Evolutionary conservation across 2,113 vertebrate genomes (phyloP).

Genomic region (Dolichotis patagonum): DNA sequence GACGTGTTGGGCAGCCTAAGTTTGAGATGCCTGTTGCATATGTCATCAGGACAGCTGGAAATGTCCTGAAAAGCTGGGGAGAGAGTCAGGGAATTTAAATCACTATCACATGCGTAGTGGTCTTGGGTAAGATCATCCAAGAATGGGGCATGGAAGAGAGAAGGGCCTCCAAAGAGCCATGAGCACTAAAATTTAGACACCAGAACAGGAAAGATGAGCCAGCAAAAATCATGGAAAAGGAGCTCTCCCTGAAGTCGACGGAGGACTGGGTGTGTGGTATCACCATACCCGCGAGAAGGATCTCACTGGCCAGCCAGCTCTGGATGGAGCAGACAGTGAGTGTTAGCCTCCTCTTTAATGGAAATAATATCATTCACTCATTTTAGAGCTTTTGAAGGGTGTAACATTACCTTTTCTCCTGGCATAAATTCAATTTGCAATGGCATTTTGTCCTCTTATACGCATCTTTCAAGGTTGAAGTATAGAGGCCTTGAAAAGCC

Average conservation of each 20-base stretch:
- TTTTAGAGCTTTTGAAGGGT: slow-evolving; percentile 38
- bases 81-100: neutral
- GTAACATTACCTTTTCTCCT: slow-evolving; percentile 38
- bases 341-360: neutral
- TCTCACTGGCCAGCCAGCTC: accelerated
- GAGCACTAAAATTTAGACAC: neutral
- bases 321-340: neutral
- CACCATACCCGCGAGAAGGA: neutral
- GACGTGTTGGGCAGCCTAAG: neutral
- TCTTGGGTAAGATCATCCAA: neutral
- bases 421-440: slow-evolving; percentile 63
- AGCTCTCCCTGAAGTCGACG: neutral
- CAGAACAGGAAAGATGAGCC: neutral
- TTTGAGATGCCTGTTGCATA: neutral
- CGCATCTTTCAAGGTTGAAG: slow-evolving; percentile 56
- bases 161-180: neutral
- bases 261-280: neutral
- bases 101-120: accelerated
- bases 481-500: neutral
- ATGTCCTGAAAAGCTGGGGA: neutral
- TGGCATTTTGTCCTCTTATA: slow-evolving; percentile 29
- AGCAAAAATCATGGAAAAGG: neutral
- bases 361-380: slow-evolving; percentile 46
- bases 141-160: neutral
- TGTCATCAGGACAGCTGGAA: neutral